phyloP scores from a whole-genome alignment of 2,113 vertebrate species.

The Marcusenius ussheri region DNA sequence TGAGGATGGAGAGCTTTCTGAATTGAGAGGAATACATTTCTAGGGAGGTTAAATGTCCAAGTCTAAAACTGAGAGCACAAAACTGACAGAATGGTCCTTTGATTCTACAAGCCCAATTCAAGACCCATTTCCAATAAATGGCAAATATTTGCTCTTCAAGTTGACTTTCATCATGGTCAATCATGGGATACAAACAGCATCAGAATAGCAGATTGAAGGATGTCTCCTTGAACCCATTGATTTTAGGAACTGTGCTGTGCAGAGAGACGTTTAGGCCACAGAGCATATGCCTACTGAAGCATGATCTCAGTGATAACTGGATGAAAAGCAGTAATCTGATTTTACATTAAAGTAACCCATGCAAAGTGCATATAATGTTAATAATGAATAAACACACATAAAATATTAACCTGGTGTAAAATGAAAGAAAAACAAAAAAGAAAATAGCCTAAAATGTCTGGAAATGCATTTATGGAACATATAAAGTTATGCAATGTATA shows the following conservation, averaged over 20 bases:
- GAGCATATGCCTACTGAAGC: not conserved
- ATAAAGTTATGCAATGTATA: slow-evolving; percentile 31
- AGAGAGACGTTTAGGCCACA: slow-evolving; percentile 1
- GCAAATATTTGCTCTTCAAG: not conserved
- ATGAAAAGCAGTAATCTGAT: not conserved
- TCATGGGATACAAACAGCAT: not conserved
- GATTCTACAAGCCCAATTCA: not conserved
- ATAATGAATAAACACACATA: slow-evolving; percentile 22
- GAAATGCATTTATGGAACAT: slow-evolving; percentile 47
- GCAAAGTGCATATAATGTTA: slow-evolving; percentile 21
- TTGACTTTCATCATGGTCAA: not conserved
- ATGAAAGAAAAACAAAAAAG: not conserved
- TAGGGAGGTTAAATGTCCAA: not conserved
- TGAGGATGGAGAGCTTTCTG: not conserved
- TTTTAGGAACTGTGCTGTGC: not conserved
- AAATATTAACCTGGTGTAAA: slow-evolving; percentile 26
- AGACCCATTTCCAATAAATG: not conserved
- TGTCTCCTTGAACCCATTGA: not conserved
- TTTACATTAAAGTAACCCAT: slow-evolving; percentile 21
- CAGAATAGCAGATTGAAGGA: not conserved
- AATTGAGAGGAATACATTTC: not conserved
- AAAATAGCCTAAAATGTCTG: slow-evolving; percentile 25
- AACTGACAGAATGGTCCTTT: not conserved
- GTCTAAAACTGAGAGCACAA: not conserved
- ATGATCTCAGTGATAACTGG: not conserved